Conservation (phyloP, 2,888 invertebrate species). For the Aspidiotus rigidus region DNA sequence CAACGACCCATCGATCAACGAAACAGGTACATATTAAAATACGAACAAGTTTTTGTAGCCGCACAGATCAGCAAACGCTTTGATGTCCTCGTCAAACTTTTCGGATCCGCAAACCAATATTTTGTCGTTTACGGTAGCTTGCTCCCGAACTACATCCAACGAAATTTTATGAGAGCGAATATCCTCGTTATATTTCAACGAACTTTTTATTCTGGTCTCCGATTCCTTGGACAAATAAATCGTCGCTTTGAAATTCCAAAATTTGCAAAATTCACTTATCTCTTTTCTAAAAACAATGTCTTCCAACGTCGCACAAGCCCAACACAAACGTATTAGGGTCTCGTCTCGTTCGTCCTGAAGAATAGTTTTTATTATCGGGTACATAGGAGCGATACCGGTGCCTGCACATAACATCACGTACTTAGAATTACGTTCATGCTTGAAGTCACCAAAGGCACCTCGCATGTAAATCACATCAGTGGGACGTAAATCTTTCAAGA, state of each 20-base stretch:
- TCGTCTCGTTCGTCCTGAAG: conserved; percentile 59
- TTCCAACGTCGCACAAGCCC: conserved; percentile 51
- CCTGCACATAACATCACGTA: conserved; percentile 58
- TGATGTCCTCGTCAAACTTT: conserved; percentile 18
- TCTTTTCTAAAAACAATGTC: conserved; percentile 55
- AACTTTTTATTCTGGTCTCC: neutral
- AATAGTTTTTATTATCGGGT: conserved; percentile 53
- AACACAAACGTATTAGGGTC: conserved; percentile 53
- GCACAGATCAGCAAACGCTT: conserved; percentile 5
- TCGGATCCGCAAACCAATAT: conserved; percentile 27
- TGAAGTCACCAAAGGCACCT: conserved; percentile 61
- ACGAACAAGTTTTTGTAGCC: conserved; percentile 17
- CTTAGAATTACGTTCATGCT: conserved; percentile 44
- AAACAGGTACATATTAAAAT: conserved; percentile 9
- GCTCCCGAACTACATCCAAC: neutral
- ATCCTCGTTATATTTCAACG: conserved; percentile 16
- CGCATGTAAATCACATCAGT: conserved; percentile 55
- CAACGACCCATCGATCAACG: neutral
- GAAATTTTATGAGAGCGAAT: conserved; percentile 13
- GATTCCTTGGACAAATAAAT: conserved; percentile 43
- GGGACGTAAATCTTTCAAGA: conserved; percentile 42
- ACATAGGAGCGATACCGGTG: conserved; percentile 64
- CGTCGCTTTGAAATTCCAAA: conserved; percentile 66
- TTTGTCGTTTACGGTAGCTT: neutral
- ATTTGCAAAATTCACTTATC: conserved; percentile 50